Conservation (phyloP, 2,797 vertebrate genomes). For the Chelon labrosus region DNA sequence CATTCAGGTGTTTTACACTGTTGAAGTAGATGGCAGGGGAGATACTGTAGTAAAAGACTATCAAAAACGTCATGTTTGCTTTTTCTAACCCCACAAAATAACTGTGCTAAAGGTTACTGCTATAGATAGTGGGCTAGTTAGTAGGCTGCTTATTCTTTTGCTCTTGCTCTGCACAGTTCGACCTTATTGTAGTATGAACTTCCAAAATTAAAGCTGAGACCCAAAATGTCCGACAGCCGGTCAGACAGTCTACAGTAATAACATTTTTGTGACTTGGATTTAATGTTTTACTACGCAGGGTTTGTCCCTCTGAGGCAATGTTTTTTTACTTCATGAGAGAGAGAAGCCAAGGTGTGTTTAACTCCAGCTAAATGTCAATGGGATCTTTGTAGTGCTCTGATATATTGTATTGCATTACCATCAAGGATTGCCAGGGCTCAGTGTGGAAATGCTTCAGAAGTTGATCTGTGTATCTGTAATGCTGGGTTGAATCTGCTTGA, state of each 20-base stretch:
- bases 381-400: constrained; percentile 22
- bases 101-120: too few species aligned
- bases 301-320: neutral
- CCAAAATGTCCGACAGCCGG: neutral
- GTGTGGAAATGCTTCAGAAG: neutral
- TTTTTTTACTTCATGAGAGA: constrained; percentile 5
- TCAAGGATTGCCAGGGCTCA: constrained; percentile 7
- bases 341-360: constrained; percentile 25
- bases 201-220: neutral
- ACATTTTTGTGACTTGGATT: neutral
- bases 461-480: constrained; percentile 38
- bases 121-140: too few species aligned
- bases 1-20: too few species aligned
- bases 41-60: too few species aligned
- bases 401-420: constrained; percentile 32
- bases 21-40: too few species aligned
- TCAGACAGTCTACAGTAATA: neutral
- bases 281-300: neutral
- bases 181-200: constrained; percentile 8
- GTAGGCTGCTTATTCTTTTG: too few species aligned
- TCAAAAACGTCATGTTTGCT: too few species aligned
- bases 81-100: too few species aligned
- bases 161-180: too few species aligned
- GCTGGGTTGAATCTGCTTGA: constrained; percentile 18
- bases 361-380: constrained; percentile 43